These are phyloP conservation scores for Tipula confusa DNA, from an alignment of 2,888 invertebrate species.

Conservation along the genomic window DNA sequence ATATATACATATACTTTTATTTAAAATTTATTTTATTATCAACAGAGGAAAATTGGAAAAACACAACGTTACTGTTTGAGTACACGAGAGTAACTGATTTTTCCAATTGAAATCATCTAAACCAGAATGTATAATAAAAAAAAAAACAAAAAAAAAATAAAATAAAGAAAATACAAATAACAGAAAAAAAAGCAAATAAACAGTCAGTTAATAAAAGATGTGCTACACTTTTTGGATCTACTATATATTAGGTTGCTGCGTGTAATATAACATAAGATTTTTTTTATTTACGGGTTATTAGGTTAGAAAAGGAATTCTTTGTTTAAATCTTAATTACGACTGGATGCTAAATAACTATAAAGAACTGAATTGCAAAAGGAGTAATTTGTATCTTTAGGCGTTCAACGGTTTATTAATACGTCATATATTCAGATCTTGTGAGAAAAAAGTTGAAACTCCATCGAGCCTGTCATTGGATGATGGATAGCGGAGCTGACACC, in stretches of 20 bases:
- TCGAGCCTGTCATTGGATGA: too few relatives aligned
- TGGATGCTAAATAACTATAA: too few relatives aligned
- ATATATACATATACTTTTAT: background rate
- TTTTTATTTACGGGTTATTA: background rate
- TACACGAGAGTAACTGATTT: constrained; percentile 31
- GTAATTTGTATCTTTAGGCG: too few relatives aligned
- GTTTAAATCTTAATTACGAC: too few relatives aligned
- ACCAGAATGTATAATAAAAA: constrained; percentile 26
- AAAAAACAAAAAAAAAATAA: background rate
- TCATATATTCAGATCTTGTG: too few relatives aligned
- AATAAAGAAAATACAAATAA: background rate
- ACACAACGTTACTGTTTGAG: constrained; percentile 26
- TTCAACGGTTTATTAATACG: too few relatives aligned
- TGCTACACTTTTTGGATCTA: background rate
- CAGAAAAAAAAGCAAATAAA: background rate
- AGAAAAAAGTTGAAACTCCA: too few relatives aligned
- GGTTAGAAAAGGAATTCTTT: background rate
- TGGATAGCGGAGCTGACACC: too few relatives aligned
- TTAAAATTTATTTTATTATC: background rate
- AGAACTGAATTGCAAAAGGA: too few relatives aligned
- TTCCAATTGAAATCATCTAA: constrained; percentile 28
- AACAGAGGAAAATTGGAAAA: background rate
- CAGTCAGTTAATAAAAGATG: background rate
- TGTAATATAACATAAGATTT: background rate
- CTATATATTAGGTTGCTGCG: background rate